Percentiles rank a stretch among this genome's conserved stretches.
phyloP scores from a whole-genome alignment of 1,140 invertebrate genomes.

The Psix sp. region DNA sequence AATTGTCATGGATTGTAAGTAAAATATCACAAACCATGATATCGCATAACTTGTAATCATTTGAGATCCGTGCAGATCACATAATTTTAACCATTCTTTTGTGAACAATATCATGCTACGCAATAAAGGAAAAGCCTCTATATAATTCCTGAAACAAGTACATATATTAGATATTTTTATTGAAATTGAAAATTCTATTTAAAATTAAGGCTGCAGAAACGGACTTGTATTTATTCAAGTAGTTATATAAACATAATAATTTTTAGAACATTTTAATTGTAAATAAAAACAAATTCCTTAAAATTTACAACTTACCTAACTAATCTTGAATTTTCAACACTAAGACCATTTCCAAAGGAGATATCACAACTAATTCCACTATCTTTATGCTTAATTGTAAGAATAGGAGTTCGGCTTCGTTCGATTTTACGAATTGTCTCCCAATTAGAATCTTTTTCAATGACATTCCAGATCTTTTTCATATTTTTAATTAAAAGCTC shows the following conservation, averaged over 20 bases:
- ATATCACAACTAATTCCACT: constrained; percentile 78
- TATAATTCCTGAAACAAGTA: constrained; percentile 64
- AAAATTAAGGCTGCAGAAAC: too few species aligned
- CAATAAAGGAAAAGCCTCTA: constrained; percentile 66
- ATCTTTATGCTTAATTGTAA: constrained; percentile 75
- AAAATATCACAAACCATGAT: constrained; percentile 67
- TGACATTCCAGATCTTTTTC: constrained; percentile 31
- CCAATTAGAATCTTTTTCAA: background rate
- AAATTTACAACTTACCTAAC: constrained; percentile 66
- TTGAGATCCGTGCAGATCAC: constrained; percentile 43
- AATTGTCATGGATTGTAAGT: constrained; percentile 63
- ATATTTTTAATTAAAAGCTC: constrained; percentile 16
- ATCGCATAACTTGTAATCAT: constrained; percentile 60
- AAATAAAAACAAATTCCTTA: too few species aligned
- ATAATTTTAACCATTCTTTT: constrained; percentile 75
- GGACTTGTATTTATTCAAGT: too few species aligned
- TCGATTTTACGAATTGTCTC: constrained; percentile 43
- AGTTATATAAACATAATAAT: too few species aligned
- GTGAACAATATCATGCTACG: constrained; percentile 72
- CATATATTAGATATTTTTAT: background rate
- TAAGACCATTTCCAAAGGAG: constrained; percentile 78
- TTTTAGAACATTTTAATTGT: constrained; percentile 31
- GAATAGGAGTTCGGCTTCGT: constrained; percentile 76
- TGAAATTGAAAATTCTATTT: constrained; percentile 1
- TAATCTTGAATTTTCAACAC: constrained; percentile 78